Percentiles rank a stretch among this genome's conserved stretches.
Evolutionary conservation across 2,113 vertebrate species (phyloP).

Genomic region (Chiloscyllium plagiosum): DNA sequence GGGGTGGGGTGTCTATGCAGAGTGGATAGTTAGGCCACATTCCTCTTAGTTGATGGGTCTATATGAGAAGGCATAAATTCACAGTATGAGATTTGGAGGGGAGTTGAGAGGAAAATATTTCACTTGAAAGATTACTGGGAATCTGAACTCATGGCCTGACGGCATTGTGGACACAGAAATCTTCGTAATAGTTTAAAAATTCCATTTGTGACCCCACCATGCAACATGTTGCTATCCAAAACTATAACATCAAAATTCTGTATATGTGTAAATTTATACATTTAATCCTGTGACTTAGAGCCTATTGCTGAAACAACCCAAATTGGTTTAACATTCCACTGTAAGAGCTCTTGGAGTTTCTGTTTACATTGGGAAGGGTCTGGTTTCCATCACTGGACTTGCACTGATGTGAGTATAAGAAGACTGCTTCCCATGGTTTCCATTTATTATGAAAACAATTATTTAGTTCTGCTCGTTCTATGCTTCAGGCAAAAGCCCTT

Average conservation of each 20-base stretch:
- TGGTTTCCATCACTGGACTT: background rate
- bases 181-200: background rate
- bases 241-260: background rate
- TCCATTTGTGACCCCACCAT: background rate
- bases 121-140: background rate
- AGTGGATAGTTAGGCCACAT: background rate
- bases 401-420: background rate
- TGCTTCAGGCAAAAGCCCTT: too few species aligned
- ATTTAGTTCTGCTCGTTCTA: background rate
- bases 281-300: background rate
- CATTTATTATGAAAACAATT: background rate
- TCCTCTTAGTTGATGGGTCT: too few species aligned
- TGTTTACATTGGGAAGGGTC: background rate
- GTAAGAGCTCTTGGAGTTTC: background rate
- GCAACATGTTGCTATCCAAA: background rate
- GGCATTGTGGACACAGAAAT: background rate
- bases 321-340: background rate
- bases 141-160: background rate
- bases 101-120: background rate
- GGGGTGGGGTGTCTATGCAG: background rate
- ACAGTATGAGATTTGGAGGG: background rate
- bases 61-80: background rate
- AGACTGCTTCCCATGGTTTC: background rate
- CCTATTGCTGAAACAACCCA: background rate
- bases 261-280: background rate